These are phyloP conservation scores for Acromyrmex charruanus DNA, from an alignment of 1,140 invertebrate species.

Conservation along the genomic window DNA sequence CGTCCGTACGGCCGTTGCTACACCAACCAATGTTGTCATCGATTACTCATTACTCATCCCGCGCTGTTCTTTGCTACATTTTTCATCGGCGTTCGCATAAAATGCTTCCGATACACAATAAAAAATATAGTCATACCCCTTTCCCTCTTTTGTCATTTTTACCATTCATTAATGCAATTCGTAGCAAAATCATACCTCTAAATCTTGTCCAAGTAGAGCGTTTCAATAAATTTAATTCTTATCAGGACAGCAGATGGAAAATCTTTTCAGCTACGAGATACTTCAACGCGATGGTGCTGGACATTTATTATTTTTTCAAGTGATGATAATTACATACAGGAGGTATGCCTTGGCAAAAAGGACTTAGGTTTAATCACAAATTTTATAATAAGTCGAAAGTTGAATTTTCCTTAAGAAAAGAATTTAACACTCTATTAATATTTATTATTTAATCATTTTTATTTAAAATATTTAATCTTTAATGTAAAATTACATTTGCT, in stretches of 20 bases:
- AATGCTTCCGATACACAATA: slow-evolving; percentile 32
- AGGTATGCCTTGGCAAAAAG: not conserved
- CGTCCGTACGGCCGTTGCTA: slow-evolving; percentile 64
- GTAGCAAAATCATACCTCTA: slow-evolving; percentile 12
- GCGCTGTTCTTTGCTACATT: slow-evolving; percentile 38
- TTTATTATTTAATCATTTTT: not conserved
- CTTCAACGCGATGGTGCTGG: not conserved
- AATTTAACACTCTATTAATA: not conserved
- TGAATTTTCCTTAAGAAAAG: not conserved
- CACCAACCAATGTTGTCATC: slow-evolving; percentile 62
- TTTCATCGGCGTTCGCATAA: slow-evolving; percentile 35
- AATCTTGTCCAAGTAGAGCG: slow-evolving; percentile 12
- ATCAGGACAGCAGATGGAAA: slow-evolving; percentile 16
- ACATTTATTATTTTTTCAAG: slow-evolving; percentile 33
- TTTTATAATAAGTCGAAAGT: not conserved
- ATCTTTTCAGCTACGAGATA: slow-evolving; percentile 19
- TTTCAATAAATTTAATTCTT: slow-evolving; percentile 53
- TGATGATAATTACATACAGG: not conserved
- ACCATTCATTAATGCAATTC: not conserved
- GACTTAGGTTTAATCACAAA: not conserved
- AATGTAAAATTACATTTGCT: not conserved
- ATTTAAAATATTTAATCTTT: not conserved
- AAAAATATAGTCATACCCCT: slow-evolving; percentile 11
- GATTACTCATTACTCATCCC: slow-evolving; percentile 62
- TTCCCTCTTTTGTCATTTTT: too few species aligned